A percentile compares a stretch with the other conserved stretches of the same genome.
phyloP scores from a whole-genome alignment of 2,888 invertebrate species.

The Folsomia manolachei region DNA sequence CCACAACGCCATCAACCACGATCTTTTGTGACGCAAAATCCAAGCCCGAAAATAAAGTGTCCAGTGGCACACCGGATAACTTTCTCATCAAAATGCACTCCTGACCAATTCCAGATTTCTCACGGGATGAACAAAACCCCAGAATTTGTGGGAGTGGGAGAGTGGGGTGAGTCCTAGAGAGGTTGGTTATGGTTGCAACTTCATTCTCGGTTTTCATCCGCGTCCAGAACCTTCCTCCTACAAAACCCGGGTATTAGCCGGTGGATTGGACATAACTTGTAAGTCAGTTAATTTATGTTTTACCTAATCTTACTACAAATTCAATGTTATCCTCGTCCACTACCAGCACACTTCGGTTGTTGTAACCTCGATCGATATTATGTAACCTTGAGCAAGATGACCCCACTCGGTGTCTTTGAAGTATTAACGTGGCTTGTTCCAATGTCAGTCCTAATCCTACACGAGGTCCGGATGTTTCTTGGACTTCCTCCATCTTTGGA shows the following conservation, averaged over 20 bases:
- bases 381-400: background rate
- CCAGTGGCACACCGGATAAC: conserved; percentile 21
- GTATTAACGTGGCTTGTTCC: conserved; percentile 23
- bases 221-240: conserved; percentile 26
- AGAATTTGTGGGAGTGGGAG: conserved; percentile 23
- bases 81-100: conserved; percentile 35
- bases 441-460: conserved; percentile 19
- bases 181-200: conserved; percentile 15
- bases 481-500: no score
- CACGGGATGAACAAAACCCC: conserved; percentile 25
- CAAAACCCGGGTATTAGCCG: no score
- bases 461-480: no score
- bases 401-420: conserved; percentile 11
- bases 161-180: background rate
- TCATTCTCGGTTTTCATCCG: conserved; percentile 33
- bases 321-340: conserved; percentile 7
- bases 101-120: conserved; percentile 22
- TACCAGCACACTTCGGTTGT: conserved; percentile 28
- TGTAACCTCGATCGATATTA: conserved; percentile 29
- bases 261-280: no score
- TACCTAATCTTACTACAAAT: no score
- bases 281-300: no score
- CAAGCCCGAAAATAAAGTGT: conserved; percentile 16
- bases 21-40: background rate
- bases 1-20: conserved; percentile 13